These are phyloP conservation scores for Megalops cyprinoides DNA, from an alignment of 2,797 vertebrate genomes.

Conservation along the genomic window DNA sequence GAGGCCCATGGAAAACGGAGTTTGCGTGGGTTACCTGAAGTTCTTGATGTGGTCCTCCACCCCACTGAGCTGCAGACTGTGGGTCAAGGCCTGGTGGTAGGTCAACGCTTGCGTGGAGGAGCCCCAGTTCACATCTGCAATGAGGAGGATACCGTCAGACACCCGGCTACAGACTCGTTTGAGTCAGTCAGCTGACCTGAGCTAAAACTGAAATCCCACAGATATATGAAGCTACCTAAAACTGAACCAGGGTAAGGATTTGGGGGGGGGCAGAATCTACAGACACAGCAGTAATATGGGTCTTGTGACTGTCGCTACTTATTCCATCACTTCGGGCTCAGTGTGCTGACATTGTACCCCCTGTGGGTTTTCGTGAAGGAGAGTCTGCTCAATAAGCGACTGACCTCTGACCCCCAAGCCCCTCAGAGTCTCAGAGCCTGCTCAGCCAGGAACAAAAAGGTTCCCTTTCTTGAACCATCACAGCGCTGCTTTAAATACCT, in stretches of 20 bases:
- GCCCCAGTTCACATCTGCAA: constrained; percentile 98
- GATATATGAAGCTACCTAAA: not conserved
- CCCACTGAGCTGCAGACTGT: constrained; percentile 91
- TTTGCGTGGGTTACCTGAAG: constrained; percentile 80
- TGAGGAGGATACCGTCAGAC: not conserved
- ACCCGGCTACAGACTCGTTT: too few species aligned
- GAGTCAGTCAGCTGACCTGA: not conserved
- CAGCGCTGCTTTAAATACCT: not conserved
- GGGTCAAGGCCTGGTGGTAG: constrained; percentile 91
- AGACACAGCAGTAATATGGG: too few species aligned
- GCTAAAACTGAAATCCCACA: not conserved
- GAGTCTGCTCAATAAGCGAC: too few species aligned
- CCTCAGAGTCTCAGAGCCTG: too few species aligned
- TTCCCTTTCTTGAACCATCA: not conserved
- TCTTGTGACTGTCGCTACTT: too few species aligned
- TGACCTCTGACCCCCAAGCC: too few species aligned
- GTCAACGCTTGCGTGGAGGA: constrained; percentile 98
- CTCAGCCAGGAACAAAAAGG: not conserved
- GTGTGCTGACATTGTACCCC: too few species aligned
- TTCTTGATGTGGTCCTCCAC: constrained; percentile 98
- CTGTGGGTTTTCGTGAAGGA: too few species aligned
- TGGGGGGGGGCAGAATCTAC: too few species aligned
- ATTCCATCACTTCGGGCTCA: too few species aligned
- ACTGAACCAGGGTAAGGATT: not conserved
- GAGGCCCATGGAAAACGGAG: not conserved